Percentiles rank a stretch among this genome's conserved stretches.
phyloP scores from a whole-genome alignment of 64 coral and sea anemone species.

The Cladopsammia gracilis region DNA sequence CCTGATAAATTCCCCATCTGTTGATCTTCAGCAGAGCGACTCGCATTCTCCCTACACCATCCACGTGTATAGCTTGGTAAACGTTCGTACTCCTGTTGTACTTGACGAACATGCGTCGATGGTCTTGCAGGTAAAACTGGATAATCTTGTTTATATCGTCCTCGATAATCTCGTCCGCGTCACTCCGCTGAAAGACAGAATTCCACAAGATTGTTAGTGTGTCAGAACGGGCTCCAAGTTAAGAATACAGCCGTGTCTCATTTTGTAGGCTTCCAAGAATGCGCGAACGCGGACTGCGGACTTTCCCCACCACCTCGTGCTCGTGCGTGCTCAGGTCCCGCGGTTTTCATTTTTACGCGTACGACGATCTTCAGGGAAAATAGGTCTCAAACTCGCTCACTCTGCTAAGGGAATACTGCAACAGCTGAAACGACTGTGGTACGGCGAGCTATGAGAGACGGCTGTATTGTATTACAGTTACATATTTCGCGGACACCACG shows the following conservation, averaged over 20 bases:
- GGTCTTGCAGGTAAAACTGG: slow-evolving; percentile 85
- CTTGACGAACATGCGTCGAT: slow-evolving; percentile 92
- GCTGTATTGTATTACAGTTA: background rate
- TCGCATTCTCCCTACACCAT: slow-evolving; percentile 72
- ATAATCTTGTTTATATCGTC: slow-evolving; percentile 89
- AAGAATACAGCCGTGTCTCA: background rate
- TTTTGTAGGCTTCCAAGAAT: background rate
- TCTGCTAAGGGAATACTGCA: no score
- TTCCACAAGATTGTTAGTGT: background rate
- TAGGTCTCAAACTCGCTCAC: no score
- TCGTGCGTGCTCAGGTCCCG: no score
- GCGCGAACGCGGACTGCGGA: no score
- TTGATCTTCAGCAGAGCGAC: slow-evolving; percentile 86
- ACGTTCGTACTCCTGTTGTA: slow-evolving; percentile 68
- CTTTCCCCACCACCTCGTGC: no score
- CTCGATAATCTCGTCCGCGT: slow-evolving; percentile 52
- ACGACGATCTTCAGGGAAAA: no score
- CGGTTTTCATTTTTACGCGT: no score
- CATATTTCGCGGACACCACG: background rate
- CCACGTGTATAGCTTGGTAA: slow-evolving; percentile 50
- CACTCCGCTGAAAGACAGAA: slow-evolving; percentile 72
- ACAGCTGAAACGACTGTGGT: background rate
- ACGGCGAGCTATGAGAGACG: background rate
- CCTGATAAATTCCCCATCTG: slow-evolving; percentile 96
- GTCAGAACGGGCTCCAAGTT: background rate